Conservation (phyloP, 2,797 vertebrate genomes). For the Crossoptilon crossoptilon region DNA sequence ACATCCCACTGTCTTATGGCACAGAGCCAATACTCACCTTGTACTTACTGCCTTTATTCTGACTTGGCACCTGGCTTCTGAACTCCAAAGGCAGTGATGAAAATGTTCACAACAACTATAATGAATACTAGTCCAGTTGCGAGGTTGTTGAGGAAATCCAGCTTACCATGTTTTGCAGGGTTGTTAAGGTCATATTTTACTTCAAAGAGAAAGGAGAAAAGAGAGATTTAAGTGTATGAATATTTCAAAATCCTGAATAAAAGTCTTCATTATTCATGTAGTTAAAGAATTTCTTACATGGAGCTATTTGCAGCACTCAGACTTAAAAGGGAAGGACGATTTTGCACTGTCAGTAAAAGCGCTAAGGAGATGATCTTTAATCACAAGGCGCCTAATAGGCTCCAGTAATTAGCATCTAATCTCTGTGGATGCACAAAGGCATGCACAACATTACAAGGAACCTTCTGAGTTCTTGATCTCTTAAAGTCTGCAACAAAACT, state of each 20-base stretch:
- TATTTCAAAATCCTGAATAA: conserved; percentile 31
- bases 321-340: conserved; percentile 23
- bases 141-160: conserved; percentile 93
- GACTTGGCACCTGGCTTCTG: conserved; percentile 81
- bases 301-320: background rate
- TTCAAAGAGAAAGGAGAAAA: conserved; percentile 71
- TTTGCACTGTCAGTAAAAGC: conserved; percentile 29
- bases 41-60: conserved; percentile 45
- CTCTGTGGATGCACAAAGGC: conserved; percentile 17
- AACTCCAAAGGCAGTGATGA: conserved; percentile 97
- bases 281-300: background rate
- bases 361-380: background rate
- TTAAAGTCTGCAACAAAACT: background rate
- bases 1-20: fast-evolving
- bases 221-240: background rate
- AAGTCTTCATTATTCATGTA: background rate
- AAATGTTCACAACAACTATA: conserved; percentile 95
- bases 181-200: conserved; percentile 98
- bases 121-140: conserved; percentile 92
- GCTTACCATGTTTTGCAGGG: conserved; percentile 85
- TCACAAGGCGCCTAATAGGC: background rate
- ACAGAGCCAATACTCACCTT: conserved; percentile 67
- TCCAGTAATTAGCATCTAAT: conserved; percentile 42
- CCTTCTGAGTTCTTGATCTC: background rate
- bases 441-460: background rate